A percentile compares a stretch with the other conserved stretches of the same genome.
These are phyloP conservation scores for Orius laevigatus DNA, from an alignment of 1,140 invertebrate genomes.

Conservation along the genomic window DNA sequence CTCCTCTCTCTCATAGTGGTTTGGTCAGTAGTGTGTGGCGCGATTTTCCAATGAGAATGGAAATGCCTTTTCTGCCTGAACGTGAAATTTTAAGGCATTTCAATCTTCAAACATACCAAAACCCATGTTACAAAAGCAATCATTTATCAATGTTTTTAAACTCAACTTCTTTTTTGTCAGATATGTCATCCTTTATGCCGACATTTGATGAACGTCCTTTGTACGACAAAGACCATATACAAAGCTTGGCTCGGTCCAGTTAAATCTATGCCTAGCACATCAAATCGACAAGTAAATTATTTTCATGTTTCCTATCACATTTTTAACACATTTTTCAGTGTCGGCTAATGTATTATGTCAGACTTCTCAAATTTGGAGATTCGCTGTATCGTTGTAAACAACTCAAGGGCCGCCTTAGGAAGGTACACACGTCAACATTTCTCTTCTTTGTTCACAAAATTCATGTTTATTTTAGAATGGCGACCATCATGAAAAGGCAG, in stretches of 20 bases:
- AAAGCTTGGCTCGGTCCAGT: conserved; percentile 92
- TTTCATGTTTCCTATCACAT: too few relatives aligned
- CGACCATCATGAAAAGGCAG: conserved; percentile 92
- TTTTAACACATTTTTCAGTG: conserved; percentile 35
- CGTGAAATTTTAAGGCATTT: too few relatives aligned
- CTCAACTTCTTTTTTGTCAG: conserved; percentile 32
- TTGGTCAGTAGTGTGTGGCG: too few relatives aligned
- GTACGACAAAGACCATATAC: conserved; percentile 99
- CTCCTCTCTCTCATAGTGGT: too few relatives aligned
- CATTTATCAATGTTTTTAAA: too few relatives aligned
- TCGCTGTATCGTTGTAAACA: conserved; percentile 96
- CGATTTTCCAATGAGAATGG: too few relatives aligned
- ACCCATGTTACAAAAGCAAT: too few relatives aligned
- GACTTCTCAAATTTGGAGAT: conserved; percentile 92
- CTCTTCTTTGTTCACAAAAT: conserved; percentile 4
- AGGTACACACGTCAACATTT: conserved; percentile 27
- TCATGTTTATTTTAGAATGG: conserved; percentile 54
- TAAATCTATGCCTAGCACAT: conserved; percentile 92
- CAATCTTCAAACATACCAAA: too few relatives aligned
- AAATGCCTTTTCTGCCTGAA: too few relatives aligned
- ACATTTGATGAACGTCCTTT: conserved; percentile 98
- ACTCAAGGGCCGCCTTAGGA: conserved; percentile 80
- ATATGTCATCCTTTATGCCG: conserved; percentile 99
- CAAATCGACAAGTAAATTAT: conserved; percentile 81
- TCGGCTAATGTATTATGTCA: conserved; percentile 89